Evolutionary conservation across 2,888 invertebrate genomes (phyloP).

Genomic region (Leptothorax acervorum): DNA sequence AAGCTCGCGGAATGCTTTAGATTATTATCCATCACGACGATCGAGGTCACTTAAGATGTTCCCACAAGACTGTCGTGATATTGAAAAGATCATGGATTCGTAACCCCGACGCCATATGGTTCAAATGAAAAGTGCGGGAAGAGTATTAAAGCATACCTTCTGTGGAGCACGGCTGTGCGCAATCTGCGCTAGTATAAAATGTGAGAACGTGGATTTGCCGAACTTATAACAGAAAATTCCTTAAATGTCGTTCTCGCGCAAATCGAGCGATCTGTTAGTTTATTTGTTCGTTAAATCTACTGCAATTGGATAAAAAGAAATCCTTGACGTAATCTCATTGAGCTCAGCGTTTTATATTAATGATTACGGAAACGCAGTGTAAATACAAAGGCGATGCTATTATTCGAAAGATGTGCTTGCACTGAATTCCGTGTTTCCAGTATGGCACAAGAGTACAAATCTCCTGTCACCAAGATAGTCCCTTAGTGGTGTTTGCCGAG

Average conservation of each 20-base stretch:
- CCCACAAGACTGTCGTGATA: slow-evolving; percentile 50
- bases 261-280: neutral
- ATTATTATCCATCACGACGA: slow-evolving; percentile 49
- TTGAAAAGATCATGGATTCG: slow-evolving; percentile 65
- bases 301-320: neutral
- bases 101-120: slow-evolving; percentile 67
- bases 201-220: slow-evolving; percentile 15
- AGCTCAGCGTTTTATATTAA: slow-evolving; percentile 4
- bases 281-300: neutral
- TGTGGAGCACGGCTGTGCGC: slow-evolving; percentile 22
- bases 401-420: slow-evolving; percentile 53
- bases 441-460: slow-evolving; percentile 68
- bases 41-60: slow-evolving; percentile 58
- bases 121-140: slow-evolving; percentile 64
- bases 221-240: slow-evolving; percentile 13
- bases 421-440: slow-evolving; percentile 55
- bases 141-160: slow-evolving; percentile 68
- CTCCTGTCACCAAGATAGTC: slow-evolving; percentile 74
- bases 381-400: slow-evolving; percentile 22
- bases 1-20: neutral
- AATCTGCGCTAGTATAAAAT: slow-evolving; percentile 39
- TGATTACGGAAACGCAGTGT: neutral
- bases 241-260: neutral
- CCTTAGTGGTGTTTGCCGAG: slow-evolving; percentile 75
- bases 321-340: neutral